These are phyloP conservation scores for Hypercompe scribonia DNA, from an alignment of 2,888 invertebrate genomes.

Conservation along the genomic window DNA sequence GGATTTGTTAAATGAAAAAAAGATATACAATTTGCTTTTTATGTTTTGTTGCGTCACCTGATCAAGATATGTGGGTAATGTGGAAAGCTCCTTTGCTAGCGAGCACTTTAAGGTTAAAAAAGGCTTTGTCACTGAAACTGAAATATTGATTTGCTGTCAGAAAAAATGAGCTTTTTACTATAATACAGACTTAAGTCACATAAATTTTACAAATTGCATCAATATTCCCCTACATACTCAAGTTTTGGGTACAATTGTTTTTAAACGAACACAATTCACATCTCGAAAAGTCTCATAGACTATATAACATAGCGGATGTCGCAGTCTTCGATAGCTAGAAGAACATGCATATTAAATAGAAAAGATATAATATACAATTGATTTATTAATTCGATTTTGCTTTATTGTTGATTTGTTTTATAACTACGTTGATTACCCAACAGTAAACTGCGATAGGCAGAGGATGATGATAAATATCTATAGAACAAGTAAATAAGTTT, in stretches of 20 bases:
- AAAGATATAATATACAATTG: too few species aligned
- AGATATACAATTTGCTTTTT: slow-evolving; percentile 81
- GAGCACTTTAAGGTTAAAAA: slow-evolving; percentile 41
- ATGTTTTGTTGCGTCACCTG: slow-evolving; percentile 80
- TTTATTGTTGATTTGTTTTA: slow-evolving; percentile 6
- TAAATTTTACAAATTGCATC: background rate
- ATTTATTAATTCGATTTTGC: background rate
- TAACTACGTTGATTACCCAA: slow-evolving; percentile 13
- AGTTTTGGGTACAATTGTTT: background rate
- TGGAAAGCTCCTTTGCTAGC: slow-evolving; percentile 55
- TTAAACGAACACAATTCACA: background rate
- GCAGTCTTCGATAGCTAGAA: background rate
- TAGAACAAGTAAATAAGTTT: background rate
- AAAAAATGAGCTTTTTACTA: slow-evolving; percentile 19
- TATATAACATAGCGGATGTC: background rate
- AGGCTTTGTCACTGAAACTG: slow-evolving; percentile 36
- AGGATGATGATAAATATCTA: too few species aligned
- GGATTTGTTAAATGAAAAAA: slow-evolving; percentile 84
- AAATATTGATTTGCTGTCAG: slow-evolving; percentile 40
- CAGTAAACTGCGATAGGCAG: too few species aligned
- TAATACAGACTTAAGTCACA: background rate
- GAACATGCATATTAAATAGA: background rate
- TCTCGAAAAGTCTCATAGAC: background rate
- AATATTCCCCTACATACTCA: background rate
- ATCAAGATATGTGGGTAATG: slow-evolving; percentile 70